A percentile compares a stretch with the other conserved stretches of the same genome.
Evolutionary conservation across 2,888 invertebrate genomes (phyloP).

Genomic region (Agrochola macilenta): DNA sequence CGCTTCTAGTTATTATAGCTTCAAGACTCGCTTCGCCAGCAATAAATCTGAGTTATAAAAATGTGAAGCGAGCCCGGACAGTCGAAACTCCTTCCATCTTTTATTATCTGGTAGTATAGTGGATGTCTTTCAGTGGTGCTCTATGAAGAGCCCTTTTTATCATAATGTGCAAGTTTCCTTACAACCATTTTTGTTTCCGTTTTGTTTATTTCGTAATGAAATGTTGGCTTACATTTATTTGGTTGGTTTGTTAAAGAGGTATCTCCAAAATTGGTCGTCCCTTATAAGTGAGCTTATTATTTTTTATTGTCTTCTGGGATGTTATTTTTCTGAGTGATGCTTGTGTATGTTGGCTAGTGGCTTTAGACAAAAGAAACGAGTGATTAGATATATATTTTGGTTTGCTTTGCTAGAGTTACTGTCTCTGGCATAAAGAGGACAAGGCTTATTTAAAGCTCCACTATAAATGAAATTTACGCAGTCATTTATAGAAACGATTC

Average conservation of each 20-base stretch:
- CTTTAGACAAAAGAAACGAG: background rate
- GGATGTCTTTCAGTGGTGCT: slow-evolving; percentile 55
- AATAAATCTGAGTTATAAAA: slow-evolving; percentile 77
- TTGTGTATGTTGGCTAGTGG: slow-evolving; percentile 6
- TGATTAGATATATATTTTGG: too few relatives aligned
- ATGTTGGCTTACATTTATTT: slow-evolving; percentile 46
- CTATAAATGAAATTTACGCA: too few relatives aligned
- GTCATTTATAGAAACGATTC: too few relatives aligned
- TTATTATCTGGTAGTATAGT: slow-evolving; percentile 70
- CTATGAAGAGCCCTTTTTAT: slow-evolving; percentile 65
- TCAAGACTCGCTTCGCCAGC: slow-evolving; percentile 72
- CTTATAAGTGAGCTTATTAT: slow-evolving; percentile 36
- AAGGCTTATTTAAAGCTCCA: too few relatives aligned
- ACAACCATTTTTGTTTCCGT: slow-evolving; percentile 52
- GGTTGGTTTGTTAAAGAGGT: slow-evolving; percentile 36
- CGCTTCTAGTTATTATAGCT: slow-evolving; percentile 62
- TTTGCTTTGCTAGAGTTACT: too few relatives aligned
- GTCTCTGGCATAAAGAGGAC: too few relatives aligned
- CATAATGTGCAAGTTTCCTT: slow-evolving; percentile 65
- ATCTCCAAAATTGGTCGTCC: slow-evolving; percentile 35
- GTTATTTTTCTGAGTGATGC: slow-evolving; percentile 14
- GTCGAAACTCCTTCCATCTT: slow-evolving; percentile 70
- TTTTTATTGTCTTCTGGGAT: slow-evolving; percentile 26
- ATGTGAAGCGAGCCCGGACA: slow-evolving; percentile 69
- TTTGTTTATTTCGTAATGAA: slow-evolving; percentile 57